These are phyloP conservation scores for Drosophila simulans DNA, from an alignment of 1,140 invertebrate genomes.

Conservation along the genomic window DNA sequence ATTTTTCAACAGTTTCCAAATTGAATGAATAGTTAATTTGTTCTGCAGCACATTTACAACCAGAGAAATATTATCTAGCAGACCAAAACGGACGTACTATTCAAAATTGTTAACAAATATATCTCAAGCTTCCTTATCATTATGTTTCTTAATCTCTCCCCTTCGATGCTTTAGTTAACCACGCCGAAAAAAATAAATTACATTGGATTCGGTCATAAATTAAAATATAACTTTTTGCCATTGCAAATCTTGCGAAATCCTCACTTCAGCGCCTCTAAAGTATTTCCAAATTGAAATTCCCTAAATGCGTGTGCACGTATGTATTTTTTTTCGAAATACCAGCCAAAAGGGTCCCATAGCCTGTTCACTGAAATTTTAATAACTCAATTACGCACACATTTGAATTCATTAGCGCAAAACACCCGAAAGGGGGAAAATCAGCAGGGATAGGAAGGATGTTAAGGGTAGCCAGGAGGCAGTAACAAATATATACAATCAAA, in stretches of 20 bases:
- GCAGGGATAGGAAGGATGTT: slow-evolving; percentile 20
- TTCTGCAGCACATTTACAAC: background rate
- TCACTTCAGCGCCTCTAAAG: slow-evolving; percentile 70
- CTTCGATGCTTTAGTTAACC: background rate
- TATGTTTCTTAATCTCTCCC: background rate
- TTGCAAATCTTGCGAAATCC: slow-evolving; percentile 39
- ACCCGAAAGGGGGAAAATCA: slow-evolving; percentile 40
- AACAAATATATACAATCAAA: slow-evolving; percentile 75
- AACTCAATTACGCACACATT: slow-evolving; percentile 83
- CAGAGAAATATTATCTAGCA: background rate
- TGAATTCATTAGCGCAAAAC: slow-evolving; percentile 78
- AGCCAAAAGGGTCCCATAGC: slow-evolving; percentile 20
- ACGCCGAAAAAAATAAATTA: slow-evolving; percentile 45
- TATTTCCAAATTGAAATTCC: slow-evolving; percentile 53
- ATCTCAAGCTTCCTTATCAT: background rate
- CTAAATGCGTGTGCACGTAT: slow-evolving; percentile 11
- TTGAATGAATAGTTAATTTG: background rate
- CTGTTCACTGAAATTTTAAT: slow-evolving; percentile 77
- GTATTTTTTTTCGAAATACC: slow-evolving; percentile 1
- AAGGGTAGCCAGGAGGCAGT: slow-evolving; percentile 43
- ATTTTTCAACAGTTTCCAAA: background rate
- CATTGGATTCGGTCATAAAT: slow-evolving; percentile 62
- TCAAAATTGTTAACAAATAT: too few relatives aligned
- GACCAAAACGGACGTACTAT: too few relatives aligned
- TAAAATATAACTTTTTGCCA: slow-evolving; percentile 38